phyloP scores from a whole-genome alignment of 2,797 vertebrate genomes.

The Anas flavirostris region DNA sequence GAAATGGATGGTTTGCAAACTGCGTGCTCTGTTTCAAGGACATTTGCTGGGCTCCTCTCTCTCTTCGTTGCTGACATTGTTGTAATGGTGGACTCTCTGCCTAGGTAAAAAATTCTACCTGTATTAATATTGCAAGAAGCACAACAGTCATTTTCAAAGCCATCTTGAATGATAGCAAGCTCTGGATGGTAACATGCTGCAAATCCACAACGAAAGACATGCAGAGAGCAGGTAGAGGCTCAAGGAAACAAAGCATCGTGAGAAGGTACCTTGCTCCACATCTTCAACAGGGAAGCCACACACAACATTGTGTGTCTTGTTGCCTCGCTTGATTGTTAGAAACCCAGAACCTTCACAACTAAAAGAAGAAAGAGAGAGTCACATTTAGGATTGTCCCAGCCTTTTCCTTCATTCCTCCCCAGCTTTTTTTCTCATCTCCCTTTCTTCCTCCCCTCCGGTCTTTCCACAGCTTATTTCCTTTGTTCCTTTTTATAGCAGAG shows the following conservation, averaged over 20 bases:
- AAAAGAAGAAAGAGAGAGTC: not conserved
- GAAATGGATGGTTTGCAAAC: not conserved
- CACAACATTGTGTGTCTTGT: slow-evolving; percentile 66
- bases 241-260: not conserved
- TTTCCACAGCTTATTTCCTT: not conserved
- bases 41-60: not conserved
- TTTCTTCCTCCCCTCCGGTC: not conserved
- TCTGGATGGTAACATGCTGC: not conserved
- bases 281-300: not conserved
- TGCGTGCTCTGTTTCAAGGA: not conserved
- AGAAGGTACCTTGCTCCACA: not conserved
- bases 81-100: not conserved
- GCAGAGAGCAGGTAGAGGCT: not conserved
- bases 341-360: slow-evolving; percentile 69
- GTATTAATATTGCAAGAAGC: not conserved
- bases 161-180: not conserved
- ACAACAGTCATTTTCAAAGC: not conserved
- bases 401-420: not conserved
- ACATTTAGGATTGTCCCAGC: not conserved
- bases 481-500: not conserved
- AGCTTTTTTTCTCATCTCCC: not conserved
- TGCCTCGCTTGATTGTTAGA: slow-evolving; percentile 58
- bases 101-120: not conserved
- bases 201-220: not conserved
- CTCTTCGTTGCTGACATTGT: not conserved